Conservation (phyloP, 2,797 vertebrate species). For the Sebastes jordani region DNA sequence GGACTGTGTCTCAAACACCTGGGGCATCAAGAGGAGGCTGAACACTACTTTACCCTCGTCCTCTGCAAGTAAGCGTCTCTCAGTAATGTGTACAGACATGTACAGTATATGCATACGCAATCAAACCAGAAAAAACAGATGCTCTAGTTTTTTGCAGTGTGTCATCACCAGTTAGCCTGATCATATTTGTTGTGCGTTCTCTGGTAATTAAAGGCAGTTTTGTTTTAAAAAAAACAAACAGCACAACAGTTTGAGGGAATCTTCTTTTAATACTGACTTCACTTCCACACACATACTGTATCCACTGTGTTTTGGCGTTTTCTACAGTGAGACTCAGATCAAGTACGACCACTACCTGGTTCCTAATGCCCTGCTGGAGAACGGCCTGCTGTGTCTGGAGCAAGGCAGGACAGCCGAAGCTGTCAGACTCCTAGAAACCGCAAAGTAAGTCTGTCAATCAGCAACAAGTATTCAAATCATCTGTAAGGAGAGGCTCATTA, state of each 20-base stretch:
- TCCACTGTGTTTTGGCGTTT: background rate
- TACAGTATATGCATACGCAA: background rate
- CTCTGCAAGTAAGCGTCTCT: conserved; percentile 83
- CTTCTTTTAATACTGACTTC: background rate
- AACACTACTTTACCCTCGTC: conserved; percentile 93
- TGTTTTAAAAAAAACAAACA: background rate
- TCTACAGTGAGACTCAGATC: conserved; percentile 93
- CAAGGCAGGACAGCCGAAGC: conserved; percentile 89
- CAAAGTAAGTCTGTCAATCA: conserved; percentile 86
- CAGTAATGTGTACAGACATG: background rate
- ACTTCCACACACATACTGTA: background rate
- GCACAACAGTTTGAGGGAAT: background rate
- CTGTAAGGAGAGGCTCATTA: background rate
- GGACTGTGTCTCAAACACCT: conserved; percentile 96
- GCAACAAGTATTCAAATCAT: background rate
- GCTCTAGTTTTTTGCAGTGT: background rate
- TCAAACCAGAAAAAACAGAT: background rate
- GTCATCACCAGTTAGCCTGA: background rate
- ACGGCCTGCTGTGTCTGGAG: conserved; percentile 91
- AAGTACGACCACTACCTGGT: conserved; percentile 98
- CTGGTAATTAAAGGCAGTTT: background rate
- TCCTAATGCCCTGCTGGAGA: conserved; percentile 94
- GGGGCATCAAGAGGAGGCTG: conserved; percentile 89
- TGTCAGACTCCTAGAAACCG: conserved; percentile 90
- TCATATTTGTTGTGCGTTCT: background rate